phyloP scores from a whole-genome alignment of 1,140 invertebrate species.

The Penaeus vannamei region DNA sequence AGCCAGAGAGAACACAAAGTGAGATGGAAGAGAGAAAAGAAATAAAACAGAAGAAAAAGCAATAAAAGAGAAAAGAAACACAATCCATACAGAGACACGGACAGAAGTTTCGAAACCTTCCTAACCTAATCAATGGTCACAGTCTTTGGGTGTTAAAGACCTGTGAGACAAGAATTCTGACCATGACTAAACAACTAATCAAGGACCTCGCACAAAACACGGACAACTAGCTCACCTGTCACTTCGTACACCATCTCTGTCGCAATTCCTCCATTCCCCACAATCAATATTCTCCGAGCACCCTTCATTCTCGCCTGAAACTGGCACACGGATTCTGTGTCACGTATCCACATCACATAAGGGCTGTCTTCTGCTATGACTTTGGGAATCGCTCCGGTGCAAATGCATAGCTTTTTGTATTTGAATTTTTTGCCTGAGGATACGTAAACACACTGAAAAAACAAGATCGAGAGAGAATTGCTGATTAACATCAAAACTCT shows the following conservation, averaged over 20 bases:
- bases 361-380: conserved; percentile 78
- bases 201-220: too few relatives aligned
- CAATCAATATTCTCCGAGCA: conserved; percentile 83
- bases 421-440: conserved; percentile 74
- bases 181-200: too few relatives aligned
- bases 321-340: conserved; percentile 92
- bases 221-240: conserved; percentile 43
- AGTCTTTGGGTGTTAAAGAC: too few relatives aligned
- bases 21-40: too few relatives aligned
- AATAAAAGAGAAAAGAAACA: too few relatives aligned
- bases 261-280: conserved; percentile 98
- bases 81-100: too few relatives aligned
- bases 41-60: too few relatives aligned
- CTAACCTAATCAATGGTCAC: too few relatives aligned
- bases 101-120: too few relatives aligned
- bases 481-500: neutral
- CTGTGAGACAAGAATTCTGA: too few relatives aligned
- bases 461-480: neutral
- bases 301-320: conserved; percentile 81
- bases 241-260: conserved; percentile 86
- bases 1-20: too few relatives aligned
- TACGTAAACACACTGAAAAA: conserved; percentile 42
- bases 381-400: conserved; percentile 89
- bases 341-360: conserved; percentile 88
- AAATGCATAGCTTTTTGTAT: conserved; percentile 91